Conservation (phyloP, 2,113 vertebrate genomes). For the Corvus moneduloides region DNA sequence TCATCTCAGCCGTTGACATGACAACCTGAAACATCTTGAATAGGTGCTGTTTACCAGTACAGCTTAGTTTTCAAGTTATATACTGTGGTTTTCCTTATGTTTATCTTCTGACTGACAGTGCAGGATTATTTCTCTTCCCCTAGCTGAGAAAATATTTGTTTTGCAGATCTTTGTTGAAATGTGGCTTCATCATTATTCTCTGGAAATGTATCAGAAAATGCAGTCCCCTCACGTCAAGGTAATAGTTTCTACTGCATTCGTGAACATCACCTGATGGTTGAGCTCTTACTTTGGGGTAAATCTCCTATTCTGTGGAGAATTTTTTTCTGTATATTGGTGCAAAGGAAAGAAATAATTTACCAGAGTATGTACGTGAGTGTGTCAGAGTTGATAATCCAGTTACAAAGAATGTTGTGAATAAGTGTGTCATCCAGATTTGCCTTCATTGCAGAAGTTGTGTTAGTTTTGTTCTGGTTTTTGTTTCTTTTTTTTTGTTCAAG, state of each 20-base stretch:
- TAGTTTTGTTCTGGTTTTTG: neutral
- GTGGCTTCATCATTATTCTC: slow-evolving; percentile 97
- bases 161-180: slow-evolving; percentile 94
- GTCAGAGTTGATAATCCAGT: neutral
- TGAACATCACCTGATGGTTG: neutral
- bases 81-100: neutral
- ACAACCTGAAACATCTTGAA: neutral
- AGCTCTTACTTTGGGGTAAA: neutral
- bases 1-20: neutral
- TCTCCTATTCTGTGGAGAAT: neutral
- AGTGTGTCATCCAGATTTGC: slow-evolving; percentile 18
- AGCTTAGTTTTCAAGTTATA: neutral
- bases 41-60: neutral
- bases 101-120: neutral
- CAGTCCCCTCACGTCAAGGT: slow-evolving; percentile 98
- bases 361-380: neutral
- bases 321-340: neutral
- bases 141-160: neutral
- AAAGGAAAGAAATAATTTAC: neutral
- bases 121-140: neutral
- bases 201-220: slow-evolving; percentile 97
- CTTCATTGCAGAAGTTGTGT: neutral
- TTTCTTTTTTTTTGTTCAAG: neutral
- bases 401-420: neutral
- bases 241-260: slow-evolving; percentile 26